These are phyloP conservation scores for Girardinus metallicus DNA, from an alignment of 2,797 vertebrate genomes.

Conservation along the genomic window DNA sequence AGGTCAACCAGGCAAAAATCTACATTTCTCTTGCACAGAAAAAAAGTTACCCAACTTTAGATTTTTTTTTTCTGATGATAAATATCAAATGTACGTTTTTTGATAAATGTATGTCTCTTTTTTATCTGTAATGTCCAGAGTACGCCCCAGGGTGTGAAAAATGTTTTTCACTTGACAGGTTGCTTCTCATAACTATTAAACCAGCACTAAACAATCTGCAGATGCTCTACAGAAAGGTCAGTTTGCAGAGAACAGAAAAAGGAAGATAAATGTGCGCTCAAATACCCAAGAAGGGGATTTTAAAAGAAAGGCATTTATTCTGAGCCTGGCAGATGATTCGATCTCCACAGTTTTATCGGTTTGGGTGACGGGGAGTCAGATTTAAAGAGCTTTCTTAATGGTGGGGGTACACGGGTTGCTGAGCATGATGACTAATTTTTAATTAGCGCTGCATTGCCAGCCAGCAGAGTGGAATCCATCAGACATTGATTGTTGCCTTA, in stretches of 20 bases:
- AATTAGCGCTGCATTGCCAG: slow-evolving; percentile 52
- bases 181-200: background rate
- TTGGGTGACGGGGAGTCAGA: slow-evolving; percentile 26
- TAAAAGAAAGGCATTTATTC: slow-evolving; percentile 10
- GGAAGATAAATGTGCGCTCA: background rate
- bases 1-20: too few relatives aligned
- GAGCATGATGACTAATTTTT: slow-evolving; percentile 46
- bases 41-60: too few relatives aligned
- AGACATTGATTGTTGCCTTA: slow-evolving; percentile 60
- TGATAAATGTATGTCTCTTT: background rate
- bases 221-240: slow-evolving; percentile 3
- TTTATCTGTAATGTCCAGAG: background rate
- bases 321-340: slow-evolving; percentile 23
- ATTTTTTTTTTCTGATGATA: background rate
- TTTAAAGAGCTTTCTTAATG: slow-evolving; percentile 32
- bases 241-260: background rate
- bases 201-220: background rate
- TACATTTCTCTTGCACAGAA: too few relatives aligned
- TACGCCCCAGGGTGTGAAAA: background rate
- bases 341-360: background rate
- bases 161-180: background rate
- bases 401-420: slow-evolving; percentile 23
- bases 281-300: slow-evolving; percentile 18
- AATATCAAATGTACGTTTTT: background rate
- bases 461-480: slow-evolving; percentile 57